phyloP scores from a whole-genome alignment of 1,140 invertebrate genomes.

The Phortica variegata region DNA sequence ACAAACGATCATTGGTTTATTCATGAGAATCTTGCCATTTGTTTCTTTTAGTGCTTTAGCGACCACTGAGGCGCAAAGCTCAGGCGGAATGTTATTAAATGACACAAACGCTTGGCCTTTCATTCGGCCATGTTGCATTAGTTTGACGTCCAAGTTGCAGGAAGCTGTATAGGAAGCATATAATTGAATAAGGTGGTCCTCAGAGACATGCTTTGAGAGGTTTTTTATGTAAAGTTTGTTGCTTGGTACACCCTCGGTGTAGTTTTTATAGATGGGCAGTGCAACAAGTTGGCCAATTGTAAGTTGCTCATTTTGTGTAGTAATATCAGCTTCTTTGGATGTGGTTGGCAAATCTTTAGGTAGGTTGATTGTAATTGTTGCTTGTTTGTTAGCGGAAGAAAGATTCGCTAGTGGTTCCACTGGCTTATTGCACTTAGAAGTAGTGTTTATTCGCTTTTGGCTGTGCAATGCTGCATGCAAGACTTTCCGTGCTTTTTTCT shows the following conservation, averaged over 20 bases:
- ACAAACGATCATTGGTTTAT: conserved; percentile 88
- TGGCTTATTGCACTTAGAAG: too few species aligned
- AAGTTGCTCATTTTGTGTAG: conserved; percentile 63
- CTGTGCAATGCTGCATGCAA: too few species aligned
- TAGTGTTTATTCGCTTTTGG: too few species aligned
- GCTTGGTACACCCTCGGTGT: conserved; percentile 76
- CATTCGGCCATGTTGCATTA: conserved; percentile 95
- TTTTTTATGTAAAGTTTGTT: conserved; percentile 92
- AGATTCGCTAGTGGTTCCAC: too few species aligned
- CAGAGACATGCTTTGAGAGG: conserved; percentile 76
- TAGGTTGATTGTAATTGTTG: conserved; percentile 32
- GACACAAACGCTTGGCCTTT: conserved; percentile 94
- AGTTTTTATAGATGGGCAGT: conserved; percentile 84
- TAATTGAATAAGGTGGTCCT: conserved; percentile 76
- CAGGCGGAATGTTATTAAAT: conserved; percentile 59
- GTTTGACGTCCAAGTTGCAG: conserved; percentile 60
- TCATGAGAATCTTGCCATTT: conserved; percentile 84
- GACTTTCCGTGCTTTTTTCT: too few species aligned
- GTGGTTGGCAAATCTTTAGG: conserved; percentile 8
- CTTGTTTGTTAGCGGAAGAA: background rate
- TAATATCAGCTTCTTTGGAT: background rate
- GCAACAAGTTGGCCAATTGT: conserved; percentile 74
- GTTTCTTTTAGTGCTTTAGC: conserved; percentile 76
- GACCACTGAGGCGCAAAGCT: conserved; percentile 62
- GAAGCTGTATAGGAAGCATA: conserved; percentile 69